Evolutionary conservation across 2,797 vertebrate species (phyloP), one percentile per base, ranked within the genome.

Genomic region (Notamacropus eugenii): DNA sequence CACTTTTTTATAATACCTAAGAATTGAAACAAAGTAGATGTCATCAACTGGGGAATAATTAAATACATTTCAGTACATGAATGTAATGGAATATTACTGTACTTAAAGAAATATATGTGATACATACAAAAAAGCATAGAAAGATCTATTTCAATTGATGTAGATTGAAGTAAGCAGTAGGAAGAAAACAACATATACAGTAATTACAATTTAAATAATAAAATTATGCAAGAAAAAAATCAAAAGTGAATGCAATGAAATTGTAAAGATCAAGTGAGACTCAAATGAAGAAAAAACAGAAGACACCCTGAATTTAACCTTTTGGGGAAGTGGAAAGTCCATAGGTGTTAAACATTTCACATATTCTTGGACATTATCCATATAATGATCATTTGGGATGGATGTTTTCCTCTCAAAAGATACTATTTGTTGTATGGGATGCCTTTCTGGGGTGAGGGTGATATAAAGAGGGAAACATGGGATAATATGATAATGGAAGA

Each of bases 261-360:
- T n/a, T n/a, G n/a, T 67, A 67, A 67, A 34, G 12, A 67, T 67
- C 14, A 67, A n/a, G 0, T n/a, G 4, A 67, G 31, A 34, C 13
- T 34, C 14, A 67, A 67, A 67, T n/a, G 14, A 67, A 19, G 34
- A n/a, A 14, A n/a, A 19, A 67, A n/a, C 4, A n/a, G 62, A 67
- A n/a, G 5, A 14, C 3, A n/a, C 34, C 34, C 34, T 1, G 0
- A n/a, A 34, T 5, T 12, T 67, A n/a, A 1, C 4, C 31, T 1
- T 67, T 67, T 19, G 28, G n/a, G 4, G 12, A 67, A 67, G 14
- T 67, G 62, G 13, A 34, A 67, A n/a, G 13, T n/a, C 62, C 14
- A n/a, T 14, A n/a, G 31, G 13, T 67, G 31, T 16, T n/a, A n/a
- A 34, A 67, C 4, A 67, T 19, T 67, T 16, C 4, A 67, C 12